Evolutionary conservation across 2,888 invertebrate genomes (phyloP), one percentile per base, ranked within the genome.

Genomic region (Blomia tropicalis): DNA sequence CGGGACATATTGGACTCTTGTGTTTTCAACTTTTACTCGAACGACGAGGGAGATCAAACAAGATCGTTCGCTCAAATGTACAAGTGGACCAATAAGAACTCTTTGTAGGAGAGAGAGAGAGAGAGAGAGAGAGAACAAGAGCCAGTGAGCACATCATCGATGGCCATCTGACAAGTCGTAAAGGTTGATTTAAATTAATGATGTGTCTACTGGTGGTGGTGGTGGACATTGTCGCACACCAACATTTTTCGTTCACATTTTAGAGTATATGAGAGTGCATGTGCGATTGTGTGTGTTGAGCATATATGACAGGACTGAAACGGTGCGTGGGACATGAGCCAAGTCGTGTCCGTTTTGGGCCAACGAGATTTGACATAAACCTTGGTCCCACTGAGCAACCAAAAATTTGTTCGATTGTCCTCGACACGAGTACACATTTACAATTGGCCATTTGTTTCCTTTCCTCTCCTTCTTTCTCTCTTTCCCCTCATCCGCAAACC

Each of bases 131-230:
- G n/a, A n/a, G n/a, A n/a, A n/a, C n/a, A n/a, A n/a, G n/a, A n/a
- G n/a, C n/a, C n/a, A n/a, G n/a, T n/a, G n/a, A 11, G 51, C 51
- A 47, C 51, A 47, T 47, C 51, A 47, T 47, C 51, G 51, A 47
- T 47, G 51, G 51, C 22, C 51, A 47, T 56, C 25, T 56, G 56
- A 56, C 56, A 56, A 56, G 56, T 56, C 19, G 56, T n/a, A 23
- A 56, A 56, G 56, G 56, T 56, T 56, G 56, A 56, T 56, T 56
- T n/a, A 56, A 56, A 56, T 56, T 56, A 56, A 56, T 56, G 56
- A 56, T 56, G 56, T 56, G 25, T 56, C 29, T 29, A 14, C n/a
- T 23, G 3, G 29, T 54, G 54, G 22, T 29, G 29, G 36, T 23
- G 3, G 29, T 54, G 54, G 22, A 22, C 25, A 22, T 54, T 22